These are phyloP conservation scores for Parochlus steinenii DNA, from an alignment of 2,888 invertebrate species.

Conservation along the genomic window DNA sequence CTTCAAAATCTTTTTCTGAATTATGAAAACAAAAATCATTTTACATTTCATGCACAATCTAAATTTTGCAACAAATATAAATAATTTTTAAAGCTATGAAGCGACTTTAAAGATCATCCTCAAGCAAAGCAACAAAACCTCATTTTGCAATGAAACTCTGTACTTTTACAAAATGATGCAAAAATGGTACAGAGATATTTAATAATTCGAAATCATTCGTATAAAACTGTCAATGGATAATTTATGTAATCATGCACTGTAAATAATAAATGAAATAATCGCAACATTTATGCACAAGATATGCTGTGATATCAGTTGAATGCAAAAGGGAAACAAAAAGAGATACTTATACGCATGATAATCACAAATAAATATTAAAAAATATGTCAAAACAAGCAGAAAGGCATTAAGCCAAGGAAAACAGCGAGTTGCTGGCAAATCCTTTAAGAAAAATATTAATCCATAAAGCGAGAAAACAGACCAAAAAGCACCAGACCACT, in stretches of 20 bases:
- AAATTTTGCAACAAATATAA: too few relatives aligned
- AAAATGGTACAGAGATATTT: too few relatives aligned
- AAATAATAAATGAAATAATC: background rate
- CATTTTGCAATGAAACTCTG: too few relatives aligned
- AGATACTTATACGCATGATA: constrained; percentile 6
- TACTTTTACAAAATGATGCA: too few relatives aligned
- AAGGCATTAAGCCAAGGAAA: background rate
- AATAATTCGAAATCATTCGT: constrained; percentile 3
- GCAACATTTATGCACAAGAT: background rate
- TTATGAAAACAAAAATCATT: too few relatives aligned
- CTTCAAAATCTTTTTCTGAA: too few relatives aligned
- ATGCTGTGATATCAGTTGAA: too few relatives aligned
- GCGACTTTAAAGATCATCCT: too few relatives aligned
- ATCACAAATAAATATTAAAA: constrained; percentile 8
- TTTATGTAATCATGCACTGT: constrained; percentile 9
- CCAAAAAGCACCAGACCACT: background rate
- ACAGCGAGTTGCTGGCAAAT: constrained; percentile 3
- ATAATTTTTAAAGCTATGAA: too few relatives aligned
- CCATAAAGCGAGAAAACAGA: background rate
- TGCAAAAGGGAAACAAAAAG: too few relatives aligned
- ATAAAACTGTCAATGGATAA: constrained; percentile 10
- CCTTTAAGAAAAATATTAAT: background rate
- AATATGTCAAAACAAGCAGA: constrained; percentile 6
- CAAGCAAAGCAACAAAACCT: too few relatives aligned
- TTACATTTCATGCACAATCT: too few relatives aligned